phyloP scores from a whole-genome alignment of 2,113 vertebrate species.

The Ivindomyrus marchei region DNA sequence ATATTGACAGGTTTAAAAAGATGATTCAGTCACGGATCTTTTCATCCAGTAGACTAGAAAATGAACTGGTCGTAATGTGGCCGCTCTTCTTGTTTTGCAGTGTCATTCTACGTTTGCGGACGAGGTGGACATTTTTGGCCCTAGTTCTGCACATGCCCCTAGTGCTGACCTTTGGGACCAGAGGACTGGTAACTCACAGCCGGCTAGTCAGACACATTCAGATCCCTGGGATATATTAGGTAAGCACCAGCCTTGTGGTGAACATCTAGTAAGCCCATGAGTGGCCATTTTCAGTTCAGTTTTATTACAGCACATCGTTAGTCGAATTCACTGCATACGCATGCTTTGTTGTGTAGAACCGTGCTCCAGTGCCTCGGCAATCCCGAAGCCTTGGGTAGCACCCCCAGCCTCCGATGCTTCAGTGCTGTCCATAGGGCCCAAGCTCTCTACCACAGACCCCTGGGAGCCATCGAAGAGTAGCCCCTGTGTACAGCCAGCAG shows the following conservation, averaged over 20 bases:
- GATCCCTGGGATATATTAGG: constrained; percentile 62
- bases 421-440: constrained; percentile 56
- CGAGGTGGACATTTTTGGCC: constrained; percentile 82
- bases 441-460: constrained; percentile 58
- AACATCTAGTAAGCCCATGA: not conserved
- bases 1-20: not conserved
- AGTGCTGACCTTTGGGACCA: constrained; percentile 44
- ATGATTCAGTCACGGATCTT: not conserved
- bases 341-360: constrained; percentile 34
- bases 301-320: not conserved
- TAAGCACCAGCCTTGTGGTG: constrained; percentile 35
- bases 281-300: not conserved
- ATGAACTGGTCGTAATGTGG: not conserved
- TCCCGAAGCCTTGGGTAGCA: constrained; percentile 51
- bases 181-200: constrained; percentile 29
- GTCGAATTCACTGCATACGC: not conserved
- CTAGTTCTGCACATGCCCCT: constrained; percentile 49
- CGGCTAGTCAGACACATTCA: constrained; percentile 31
- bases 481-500: constrained; percentile 38
- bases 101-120: constrained; percentile 85
- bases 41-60: not conserved
- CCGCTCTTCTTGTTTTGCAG: constrained; percentile 25
- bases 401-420: constrained; percentile 45
- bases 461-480: constrained; percentile 70
- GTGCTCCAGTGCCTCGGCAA: constrained; percentile 24